Evolutionary conservation across 2,888 invertebrate genomes (phyloP).

Genomic region (Mythimna pallens): DNA sequence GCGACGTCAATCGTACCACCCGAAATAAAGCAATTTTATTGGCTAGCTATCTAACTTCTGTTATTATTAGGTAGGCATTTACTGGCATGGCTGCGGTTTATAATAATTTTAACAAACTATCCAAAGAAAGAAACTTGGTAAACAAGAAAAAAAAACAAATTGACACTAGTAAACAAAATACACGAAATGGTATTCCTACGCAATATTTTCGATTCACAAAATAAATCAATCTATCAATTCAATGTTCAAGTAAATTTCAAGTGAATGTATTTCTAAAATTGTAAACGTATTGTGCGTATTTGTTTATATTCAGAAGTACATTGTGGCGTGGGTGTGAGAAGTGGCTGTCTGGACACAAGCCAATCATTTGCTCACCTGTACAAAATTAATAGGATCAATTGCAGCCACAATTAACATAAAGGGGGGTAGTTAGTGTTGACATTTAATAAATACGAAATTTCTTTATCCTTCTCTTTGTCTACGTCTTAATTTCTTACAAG

Average conservation of each 20-base stretch:
- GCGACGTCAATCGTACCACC: constrained; percentile 77
- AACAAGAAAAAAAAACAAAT: background rate
- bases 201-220: constrained; percentile 13
- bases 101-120: constrained; percentile 9
- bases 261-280: constrained; percentile 45
- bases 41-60: constrained; percentile 69
- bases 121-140: background rate
- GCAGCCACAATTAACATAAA: constrained; percentile 69
- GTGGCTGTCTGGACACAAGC: constrained; percentile 81
- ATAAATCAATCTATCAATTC: constrained; percentile 5
- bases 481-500: constrained; percentile 2
- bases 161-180: background rate
- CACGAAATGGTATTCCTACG: background rate
- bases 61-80: constrained; percentile 69
- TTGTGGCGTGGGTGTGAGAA: constrained; percentile 78
- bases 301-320: constrained; percentile 78
- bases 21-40: constrained; percentile 81
- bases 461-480: background rate
- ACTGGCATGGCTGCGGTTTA: constrained; percentile 16
- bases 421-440: constrained; percentile 55
- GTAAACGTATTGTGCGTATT: constrained; percentile 72
- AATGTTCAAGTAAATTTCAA: constrained; percentile 26
- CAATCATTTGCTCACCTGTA: constrained; percentile 87
- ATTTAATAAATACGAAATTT: constrained; percentile 36
- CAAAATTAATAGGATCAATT: constrained; percentile 77